These are phyloP conservation scores for Macaria notata DNA, from an alignment of 2,888 invertebrate genomes.

Conservation along the genomic window DNA sequence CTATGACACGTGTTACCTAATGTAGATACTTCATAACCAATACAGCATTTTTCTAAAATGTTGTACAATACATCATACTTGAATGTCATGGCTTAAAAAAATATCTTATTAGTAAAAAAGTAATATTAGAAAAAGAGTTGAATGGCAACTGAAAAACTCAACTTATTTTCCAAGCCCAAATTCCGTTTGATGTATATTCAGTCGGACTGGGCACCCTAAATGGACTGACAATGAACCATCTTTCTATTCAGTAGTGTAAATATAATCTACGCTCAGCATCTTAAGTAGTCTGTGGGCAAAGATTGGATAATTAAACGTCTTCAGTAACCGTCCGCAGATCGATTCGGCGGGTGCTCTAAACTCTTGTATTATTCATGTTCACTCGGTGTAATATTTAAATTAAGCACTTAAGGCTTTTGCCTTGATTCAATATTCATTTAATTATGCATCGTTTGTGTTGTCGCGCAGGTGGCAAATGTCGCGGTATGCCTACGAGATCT, in stretches of 20 bases:
- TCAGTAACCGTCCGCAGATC: conserved; percentile 37
- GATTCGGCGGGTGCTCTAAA: conserved; percentile 43
- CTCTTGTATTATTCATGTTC: conserved; percentile 60
- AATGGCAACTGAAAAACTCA: no score
- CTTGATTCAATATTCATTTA: conserved; percentile 54
- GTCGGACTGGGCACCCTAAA: conserved; percentile 6
- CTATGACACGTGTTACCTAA: no score
- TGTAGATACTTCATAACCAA: no score
- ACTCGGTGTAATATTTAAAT: conserved; percentile 58
- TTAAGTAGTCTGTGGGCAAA: conserved; percentile 17
- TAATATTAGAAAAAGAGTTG: no score
- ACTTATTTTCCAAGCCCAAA: no score
- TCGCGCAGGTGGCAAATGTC: neutral
- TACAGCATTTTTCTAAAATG: no score
- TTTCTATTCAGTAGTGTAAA: conserved; percentile 14
- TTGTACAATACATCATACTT: no score
- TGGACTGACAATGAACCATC: conserved; percentile 14
- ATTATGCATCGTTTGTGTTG: conserved; percentile 38
- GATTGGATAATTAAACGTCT: conserved; percentile 41
- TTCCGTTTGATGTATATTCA: no score
- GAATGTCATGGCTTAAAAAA: no score
- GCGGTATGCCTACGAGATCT: conserved; percentile 7
- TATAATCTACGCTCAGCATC: conserved; percentile 15
- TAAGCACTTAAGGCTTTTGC: conserved; percentile 51
- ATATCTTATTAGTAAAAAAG: no score